These are phyloP conservation scores for Megatriorchis doriae DNA, from an alignment of 2,113 vertebrate genomes.

Conservation along the genomic window DNA sequence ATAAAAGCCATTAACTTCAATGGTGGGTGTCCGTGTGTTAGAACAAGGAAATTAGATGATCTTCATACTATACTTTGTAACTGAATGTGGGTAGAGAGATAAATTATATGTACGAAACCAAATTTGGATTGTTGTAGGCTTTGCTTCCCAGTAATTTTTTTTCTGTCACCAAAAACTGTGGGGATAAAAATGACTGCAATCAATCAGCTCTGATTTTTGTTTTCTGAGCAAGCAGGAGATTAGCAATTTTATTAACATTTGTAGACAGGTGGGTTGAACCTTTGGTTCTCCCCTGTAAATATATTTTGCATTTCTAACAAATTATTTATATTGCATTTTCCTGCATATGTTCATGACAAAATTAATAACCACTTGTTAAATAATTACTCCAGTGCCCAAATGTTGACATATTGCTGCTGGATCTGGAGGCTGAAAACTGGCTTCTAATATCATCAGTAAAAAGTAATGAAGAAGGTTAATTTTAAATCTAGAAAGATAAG, in stretches of 20 bases:
- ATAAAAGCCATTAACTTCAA: neutral
- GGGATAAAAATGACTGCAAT: neutral
- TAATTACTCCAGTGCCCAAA: neutral
- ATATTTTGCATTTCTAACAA: neutral
- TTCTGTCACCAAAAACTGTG: neutral
- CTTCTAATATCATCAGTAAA: neutral
- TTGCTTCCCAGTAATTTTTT: neutral
- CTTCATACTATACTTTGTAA: neutral
- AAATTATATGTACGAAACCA: neutral
- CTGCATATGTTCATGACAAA: neutral
- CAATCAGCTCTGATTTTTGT: neutral
- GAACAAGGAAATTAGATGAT: neutral
- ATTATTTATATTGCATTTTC: neutral
- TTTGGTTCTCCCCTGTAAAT: neutral
- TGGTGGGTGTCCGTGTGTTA: neutral
- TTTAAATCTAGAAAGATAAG: neutral
- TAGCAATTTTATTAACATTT: neutral
- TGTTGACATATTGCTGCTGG: neutral
- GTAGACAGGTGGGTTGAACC: neutral
- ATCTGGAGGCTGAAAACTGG: neutral
- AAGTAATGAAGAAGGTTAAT: neutral
- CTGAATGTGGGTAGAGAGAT: neutral
- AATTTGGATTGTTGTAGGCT: neutral
- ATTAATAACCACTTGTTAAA: neutral
- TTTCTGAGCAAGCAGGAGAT: neutral